phyloP scores from a whole-genome alignment of 2,797 vertebrate species.

The Gadopsis bispinosus region DNA sequence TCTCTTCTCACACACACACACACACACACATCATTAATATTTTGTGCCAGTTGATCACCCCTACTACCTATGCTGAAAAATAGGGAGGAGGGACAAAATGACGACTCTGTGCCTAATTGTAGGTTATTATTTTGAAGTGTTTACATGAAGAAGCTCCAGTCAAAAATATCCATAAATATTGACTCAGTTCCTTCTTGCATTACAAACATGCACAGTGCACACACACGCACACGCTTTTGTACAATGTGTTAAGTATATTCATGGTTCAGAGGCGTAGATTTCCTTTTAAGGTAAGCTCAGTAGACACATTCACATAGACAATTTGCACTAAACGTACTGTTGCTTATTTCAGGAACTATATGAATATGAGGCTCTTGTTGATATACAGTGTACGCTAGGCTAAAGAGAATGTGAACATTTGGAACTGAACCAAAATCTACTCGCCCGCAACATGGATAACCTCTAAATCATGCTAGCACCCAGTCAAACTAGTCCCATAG shows the following conservation, averaged over 20 bases:
- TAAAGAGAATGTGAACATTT: constrained; percentile 58
- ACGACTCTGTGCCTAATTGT: constrained; percentile 76
- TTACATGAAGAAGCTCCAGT: constrained; percentile 81
- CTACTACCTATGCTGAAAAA: constrained; percentile 60
- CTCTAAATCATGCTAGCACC: constrained; percentile 53
- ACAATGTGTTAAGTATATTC: constrained; percentile 33
- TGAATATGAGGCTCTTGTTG: constrained; percentile 26
- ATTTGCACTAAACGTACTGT: constrained; percentile 71
- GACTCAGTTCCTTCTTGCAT: constrained; percentile 51
- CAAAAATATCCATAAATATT: constrained; percentile 37
- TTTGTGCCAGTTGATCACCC: constrained; percentile 64
- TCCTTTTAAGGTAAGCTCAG: constrained; percentile 33
- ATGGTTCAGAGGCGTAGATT: constrained; percentile 40
- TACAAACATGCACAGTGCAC: constrained; percentile 29
- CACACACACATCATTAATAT: constrained; percentile 24
- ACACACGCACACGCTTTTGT: constrained; percentile 15
- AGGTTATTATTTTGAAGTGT: constrained; percentile 78
- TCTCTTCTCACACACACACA: constrained; percentile 68
- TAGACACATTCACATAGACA: constrained; percentile 44
- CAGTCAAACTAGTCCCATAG: constrained; percentile 40
- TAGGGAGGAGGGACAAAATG: constrained; percentile 43
- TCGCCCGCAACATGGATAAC: constrained; percentile 59
- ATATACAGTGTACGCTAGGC: constrained; percentile 5
- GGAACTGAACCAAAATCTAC: constrained; percentile 61
- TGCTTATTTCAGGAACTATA: constrained; percentile 54